A percentile compares a stretch with the other conserved stretches of the same genome.
Evolutionary conservation across 1,140 invertebrate genomes (phyloP).

Genomic region (Gonatopus flavifemur): DNA sequence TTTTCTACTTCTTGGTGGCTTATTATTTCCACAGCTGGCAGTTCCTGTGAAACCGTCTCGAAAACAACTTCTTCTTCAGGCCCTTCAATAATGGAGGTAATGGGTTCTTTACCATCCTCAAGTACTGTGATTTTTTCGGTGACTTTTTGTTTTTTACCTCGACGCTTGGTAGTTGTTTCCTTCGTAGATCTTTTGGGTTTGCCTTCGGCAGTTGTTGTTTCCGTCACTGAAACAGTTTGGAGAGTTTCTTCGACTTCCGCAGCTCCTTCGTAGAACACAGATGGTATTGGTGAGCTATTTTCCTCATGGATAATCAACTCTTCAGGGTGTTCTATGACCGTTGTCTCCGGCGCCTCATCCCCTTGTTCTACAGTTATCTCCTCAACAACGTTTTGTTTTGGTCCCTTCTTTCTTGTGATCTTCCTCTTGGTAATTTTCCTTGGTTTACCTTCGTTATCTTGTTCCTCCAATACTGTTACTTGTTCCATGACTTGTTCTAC

Average conservation of each 20-base stretch:
- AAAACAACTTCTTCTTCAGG: slow-evolving; percentile 27
- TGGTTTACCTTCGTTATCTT: slow-evolving; percentile 20
- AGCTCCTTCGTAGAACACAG: slow-evolving; percentile 29
- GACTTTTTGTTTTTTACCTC: slow-evolving; percentile 34
- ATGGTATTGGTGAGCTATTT: no score
- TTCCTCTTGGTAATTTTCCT: slow-evolving; percentile 47
- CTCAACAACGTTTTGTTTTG: slow-evolving; percentile 37
- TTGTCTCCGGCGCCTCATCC: slow-evolving; percentile 36
- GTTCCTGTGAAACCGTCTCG: background rate
- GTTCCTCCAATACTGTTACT: slow-evolving; percentile 28
- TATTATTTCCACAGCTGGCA: background rate
- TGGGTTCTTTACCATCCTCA: slow-evolving; percentile 38
- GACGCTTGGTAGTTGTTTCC: slow-evolving; percentile 40
- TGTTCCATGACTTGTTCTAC: slow-evolving; percentile 43
- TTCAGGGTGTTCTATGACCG: slow-evolving; percentile 12
- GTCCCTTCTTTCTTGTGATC: slow-evolving; percentile 38
- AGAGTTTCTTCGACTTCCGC: slow-evolving; percentile 15
- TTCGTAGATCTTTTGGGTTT: slow-evolving; percentile 26
- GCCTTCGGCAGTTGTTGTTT: slow-evolving; percentile 27
- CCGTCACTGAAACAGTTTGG: slow-evolving; percentile 13
- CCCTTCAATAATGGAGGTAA: slow-evolving; percentile 29
- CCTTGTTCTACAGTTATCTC: slow-evolving; percentile 43
- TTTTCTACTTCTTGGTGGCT: slow-evolving; percentile 31
- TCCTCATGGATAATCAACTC: slow-evolving; percentile 18
- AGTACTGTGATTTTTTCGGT: slow-evolving; percentile 45